Base-by-base conservation (phyloP, 2,888 invertebrate species). In the Priocnemis perturbator region DNA sequence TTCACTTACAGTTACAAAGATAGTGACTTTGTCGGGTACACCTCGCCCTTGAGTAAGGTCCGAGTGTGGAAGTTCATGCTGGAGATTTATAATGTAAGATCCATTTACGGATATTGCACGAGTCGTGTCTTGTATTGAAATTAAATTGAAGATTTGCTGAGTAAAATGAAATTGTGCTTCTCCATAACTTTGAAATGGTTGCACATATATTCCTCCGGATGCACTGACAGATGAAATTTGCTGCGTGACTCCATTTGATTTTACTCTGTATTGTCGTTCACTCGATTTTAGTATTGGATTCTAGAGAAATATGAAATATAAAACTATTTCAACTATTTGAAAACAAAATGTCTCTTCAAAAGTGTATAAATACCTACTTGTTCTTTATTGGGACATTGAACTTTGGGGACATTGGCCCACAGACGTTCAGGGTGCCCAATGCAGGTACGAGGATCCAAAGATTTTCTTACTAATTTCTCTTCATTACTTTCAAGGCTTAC, bases 131-230 rank as follows among this genome's bases (percentile, higher is more conserved):
- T 77, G 75, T 45, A 82, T 71, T 26, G 83, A 83, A 68, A 81
- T 66, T 66, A 88, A 78, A 59, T 78, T 73, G 37, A 88, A 76
- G 59, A 74, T 69, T 77, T 88, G 88, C 19, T 11, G 4, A 1
- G 84, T 85, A 52, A 86, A 85, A 58, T 86, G 77, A 71, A 85
- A 89, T 62, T 90, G 90, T 30, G 89, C 88, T 82, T 90, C 90
- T 2, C 89, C 89, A 68, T 87, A 85, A 66, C 89, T 88, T 82
- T 89, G 89, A 68, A 89, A 90, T 3, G 90, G 89, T 73, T 90
- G 90, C 15, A 90, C 84, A 64, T 89, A 87, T 69, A 90, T 85
- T 64, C 87, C 86, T 48, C 90, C 90, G 44, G 87, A 84, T 52
- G 89, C 86, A 72, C 86, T 87, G 9, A 90, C 76, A 60, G 81